Conservation (phyloP, 2,113 vertebrate genomes). For the Harpagus bidentatus region DNA sequence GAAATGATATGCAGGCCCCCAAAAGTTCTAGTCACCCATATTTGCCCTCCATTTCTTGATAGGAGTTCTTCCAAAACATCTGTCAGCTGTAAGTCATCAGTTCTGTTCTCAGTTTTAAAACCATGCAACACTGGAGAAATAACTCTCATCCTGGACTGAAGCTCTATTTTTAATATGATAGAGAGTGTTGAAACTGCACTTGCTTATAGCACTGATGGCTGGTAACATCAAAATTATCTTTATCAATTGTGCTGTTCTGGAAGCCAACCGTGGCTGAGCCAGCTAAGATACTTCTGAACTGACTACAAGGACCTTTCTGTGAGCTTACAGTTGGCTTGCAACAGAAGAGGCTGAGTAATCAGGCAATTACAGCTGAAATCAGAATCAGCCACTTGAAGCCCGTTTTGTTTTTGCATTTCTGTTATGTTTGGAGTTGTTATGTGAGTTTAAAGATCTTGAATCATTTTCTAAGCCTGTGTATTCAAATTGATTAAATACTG, state of each 20-base stretch:
- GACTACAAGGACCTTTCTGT: slow-evolving; percentile 17
- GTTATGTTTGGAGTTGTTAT: slow-evolving; percentile 61
- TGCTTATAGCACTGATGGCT: not conserved
- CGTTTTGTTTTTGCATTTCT: slow-evolving; percentile 48
- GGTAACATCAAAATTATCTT: not conserved
- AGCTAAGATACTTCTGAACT: not conserved
- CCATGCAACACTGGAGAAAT: not conserved
- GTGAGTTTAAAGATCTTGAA: slow-evolving; percentile 53
- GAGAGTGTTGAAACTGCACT: not conserved
- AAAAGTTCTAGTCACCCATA: not conserved
- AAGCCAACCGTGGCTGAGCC: not conserved
- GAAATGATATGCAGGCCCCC: not conserved
- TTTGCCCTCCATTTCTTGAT: not conserved
- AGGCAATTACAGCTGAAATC: slow-evolving; percentile 53
- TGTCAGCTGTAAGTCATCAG: not conserved
- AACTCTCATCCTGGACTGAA: not conserved
- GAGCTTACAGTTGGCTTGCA: slow-evolving; percentile 39
- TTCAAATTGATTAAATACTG: slow-evolving; percentile 52
- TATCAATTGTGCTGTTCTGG: not conserved
- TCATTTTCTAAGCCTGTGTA: slow-evolving; percentile 41
- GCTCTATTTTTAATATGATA: not conserved
- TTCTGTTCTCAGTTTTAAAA: not conserved
- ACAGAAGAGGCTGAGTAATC: slow-evolving; percentile 51
- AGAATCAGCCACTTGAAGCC: slow-evolving; percentile 43
- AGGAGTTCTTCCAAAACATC: not conserved